A percentile compares a stretch with the other conserved stretches of the same genome.
Conservation (phyloP, 37 sponge, comb jelly and placozoan genomes). For the Halisarca cf. caerulea region DNA sequence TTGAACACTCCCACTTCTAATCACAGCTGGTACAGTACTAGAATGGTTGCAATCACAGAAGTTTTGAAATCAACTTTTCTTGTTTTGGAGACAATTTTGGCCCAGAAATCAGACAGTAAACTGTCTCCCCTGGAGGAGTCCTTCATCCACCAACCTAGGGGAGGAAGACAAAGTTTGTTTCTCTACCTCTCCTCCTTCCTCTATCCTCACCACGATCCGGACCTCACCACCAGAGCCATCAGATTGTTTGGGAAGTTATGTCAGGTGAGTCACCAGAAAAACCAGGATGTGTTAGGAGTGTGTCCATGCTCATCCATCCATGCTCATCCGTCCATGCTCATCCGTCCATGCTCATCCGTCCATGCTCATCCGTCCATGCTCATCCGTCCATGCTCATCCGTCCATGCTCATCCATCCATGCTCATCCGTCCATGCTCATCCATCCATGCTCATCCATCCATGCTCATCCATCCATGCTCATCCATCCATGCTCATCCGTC, state of each 20-base stretch:
- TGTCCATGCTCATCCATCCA: too few species aligned
- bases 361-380: too few species aligned
- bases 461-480: too few species aligned
- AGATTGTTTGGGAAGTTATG: slow-evolving; percentile 14
- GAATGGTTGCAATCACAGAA: slow-evolving; percentile 27
- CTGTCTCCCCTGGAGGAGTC: slow-evolving; percentile 54
- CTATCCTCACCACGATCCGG: slow-evolving; percentile 66
- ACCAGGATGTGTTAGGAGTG: too few species aligned
- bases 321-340: too few species aligned
- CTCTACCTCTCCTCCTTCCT: slow-evolving; percentile 63
- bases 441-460: too few species aligned
- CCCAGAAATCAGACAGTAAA: slow-evolving; percentile 12
- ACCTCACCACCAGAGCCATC: slow-evolving; percentile 46
- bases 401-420: too few species aligned
- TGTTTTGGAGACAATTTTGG: slow-evolving; percentile 48
- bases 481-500: too few species aligned
- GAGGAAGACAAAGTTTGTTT: slow-evolving; percentile 26
- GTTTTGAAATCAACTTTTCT: slow-evolving; percentile 44
- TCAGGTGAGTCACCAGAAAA: slow-evolving; percentile 15
- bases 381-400: too few species aligned
- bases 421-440: too few species aligned
- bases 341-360: too few species aligned
- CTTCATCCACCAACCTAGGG: slow-evolving; percentile 10
- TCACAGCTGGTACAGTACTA: background rate
- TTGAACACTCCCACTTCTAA: background rate